phyloP scores from a whole-genome alignment of 2,797 vertebrate genomes.

The Sebastes vulpes region DNA sequence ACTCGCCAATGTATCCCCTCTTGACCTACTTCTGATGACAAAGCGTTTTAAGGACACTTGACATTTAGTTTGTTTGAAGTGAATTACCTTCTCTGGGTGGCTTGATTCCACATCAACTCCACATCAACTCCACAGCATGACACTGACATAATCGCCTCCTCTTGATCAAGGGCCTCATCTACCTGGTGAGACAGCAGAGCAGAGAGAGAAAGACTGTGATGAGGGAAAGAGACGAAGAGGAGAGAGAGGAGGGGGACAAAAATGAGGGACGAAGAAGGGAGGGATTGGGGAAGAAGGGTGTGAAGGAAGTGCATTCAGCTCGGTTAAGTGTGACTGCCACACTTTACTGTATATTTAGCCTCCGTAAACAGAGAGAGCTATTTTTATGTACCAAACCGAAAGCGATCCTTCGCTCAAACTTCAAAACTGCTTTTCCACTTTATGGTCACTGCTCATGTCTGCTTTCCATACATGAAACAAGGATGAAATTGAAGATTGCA shows the following conservation, averaged over 20 bases:
- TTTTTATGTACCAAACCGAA: conserved; percentile 52
- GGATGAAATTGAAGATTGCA: neutral
- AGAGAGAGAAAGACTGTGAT: conserved; percentile 1
- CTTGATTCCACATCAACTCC: conserved; percentile 49
- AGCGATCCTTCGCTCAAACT: neutral
- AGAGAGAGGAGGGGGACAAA: neutral
- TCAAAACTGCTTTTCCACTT: neutral
- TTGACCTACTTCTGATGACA: conserved; percentile 53
- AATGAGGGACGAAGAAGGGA: conserved; percentile 2
- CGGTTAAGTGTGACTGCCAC: conserved; percentile 43
- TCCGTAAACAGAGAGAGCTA: conserved; percentile 37
- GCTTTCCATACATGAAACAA: neutral
- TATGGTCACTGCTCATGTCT: conserved; percentile 1
- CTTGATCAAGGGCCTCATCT: conserved; percentile 70
- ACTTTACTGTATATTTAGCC: conserved; percentile 59
- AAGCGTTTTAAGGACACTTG: conserved; percentile 18
- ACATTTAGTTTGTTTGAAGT: conserved; percentile 38
- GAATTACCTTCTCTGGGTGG: conserved; percentile 42
- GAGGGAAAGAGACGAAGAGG: neutral
- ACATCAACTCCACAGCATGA: conserved; percentile 53
- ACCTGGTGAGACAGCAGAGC: conserved; percentile 50
- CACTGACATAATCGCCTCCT: conserved; percentile 58
- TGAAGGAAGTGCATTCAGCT: conserved; percentile 55
- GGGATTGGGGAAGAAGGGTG: conserved; percentile 1
- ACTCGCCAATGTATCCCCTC: neutral